These are phyloP conservation scores for Netelia inedita DNA, from an alignment of 2,888 invertebrate genomes.

Conservation along the genomic window DNA sequence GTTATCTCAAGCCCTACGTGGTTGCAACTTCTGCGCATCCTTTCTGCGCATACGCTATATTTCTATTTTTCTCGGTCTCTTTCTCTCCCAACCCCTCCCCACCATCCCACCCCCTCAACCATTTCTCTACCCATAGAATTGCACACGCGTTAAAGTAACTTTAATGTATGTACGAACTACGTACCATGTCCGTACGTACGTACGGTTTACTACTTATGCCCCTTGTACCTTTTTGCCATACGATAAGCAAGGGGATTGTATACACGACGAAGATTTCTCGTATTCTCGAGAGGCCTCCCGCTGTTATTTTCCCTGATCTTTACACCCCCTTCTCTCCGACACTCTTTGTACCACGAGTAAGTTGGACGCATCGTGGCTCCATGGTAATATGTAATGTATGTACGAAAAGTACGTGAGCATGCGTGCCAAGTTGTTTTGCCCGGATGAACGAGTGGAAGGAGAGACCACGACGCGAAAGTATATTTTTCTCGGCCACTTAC, in stretches of 20 bases:
- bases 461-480: constrained; percentile 57
- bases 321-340: background rate
- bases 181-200: constrained; percentile 37
- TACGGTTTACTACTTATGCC: constrained; percentile 29
- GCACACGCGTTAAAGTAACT: constrained; percentile 46
- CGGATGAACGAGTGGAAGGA: constrained; percentile 24
- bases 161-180: constrained; percentile 60
- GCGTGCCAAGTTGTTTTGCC: constrained; percentile 50
- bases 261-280: constrained; percentile 44
- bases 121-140: constrained; percentile 32
- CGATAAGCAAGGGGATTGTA: constrained; percentile 27
- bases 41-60: constrained; percentile 25
- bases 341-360: too few species aligned
- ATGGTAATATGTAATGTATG: background rate
- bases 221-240: background rate
- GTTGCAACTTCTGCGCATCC: constrained; percentile 16
- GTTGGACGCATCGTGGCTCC: too few species aligned
- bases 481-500: constrained; percentile 65
- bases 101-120: background rate
- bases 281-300: constrained; percentile 35
- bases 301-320: constrained; percentile 39
- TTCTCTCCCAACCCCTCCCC: background rate
- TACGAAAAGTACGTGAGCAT: constrained; percentile 41
- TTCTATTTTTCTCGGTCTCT: background rate
- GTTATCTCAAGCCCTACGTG: constrained; percentile 5